These are phyloP conservation scores for Noctua janthina DNA, from an alignment of 2,888 invertebrate species.

Conservation along the genomic window DNA sequence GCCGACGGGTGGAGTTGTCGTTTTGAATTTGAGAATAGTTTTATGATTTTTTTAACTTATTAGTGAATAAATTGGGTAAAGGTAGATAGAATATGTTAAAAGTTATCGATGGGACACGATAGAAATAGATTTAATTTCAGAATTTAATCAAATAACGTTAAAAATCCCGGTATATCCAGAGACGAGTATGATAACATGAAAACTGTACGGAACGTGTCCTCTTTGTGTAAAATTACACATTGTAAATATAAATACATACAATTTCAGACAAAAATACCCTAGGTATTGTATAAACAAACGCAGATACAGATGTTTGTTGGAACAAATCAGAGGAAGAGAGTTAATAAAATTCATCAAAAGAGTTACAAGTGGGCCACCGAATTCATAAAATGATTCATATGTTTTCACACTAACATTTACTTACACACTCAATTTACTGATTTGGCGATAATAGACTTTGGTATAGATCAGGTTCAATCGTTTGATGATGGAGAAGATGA, in stretches of 20 bases:
- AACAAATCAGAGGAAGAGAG: neutral
- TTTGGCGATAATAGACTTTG: neutral
- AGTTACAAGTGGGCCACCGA: neutral
- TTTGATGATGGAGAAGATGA: neutral
- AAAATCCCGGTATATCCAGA: neutral
- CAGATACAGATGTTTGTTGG: neutral
- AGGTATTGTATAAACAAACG: neutral
- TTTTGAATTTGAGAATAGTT: constrained; percentile 23
- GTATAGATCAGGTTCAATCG: neutral
- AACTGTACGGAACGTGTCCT: neutral
- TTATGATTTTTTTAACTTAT: neutral
- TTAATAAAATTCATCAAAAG: neutral
- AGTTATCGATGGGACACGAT: neutral
- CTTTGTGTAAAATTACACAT: neutral
- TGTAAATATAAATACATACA: neutral
- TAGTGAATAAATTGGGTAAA: neutral
- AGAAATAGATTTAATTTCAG: neutral
- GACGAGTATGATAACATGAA: neutral
- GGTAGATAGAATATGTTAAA: neutral
- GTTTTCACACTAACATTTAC: constrained; percentile 1
- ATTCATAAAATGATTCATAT: neutral
- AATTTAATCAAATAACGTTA: neutral
- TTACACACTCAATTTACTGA: neutral
- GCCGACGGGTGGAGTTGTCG: constrained; percentile 57
- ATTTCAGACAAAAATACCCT: neutral